phyloP scores from a whole-genome alignment of 1,140 invertebrate species.

The Diabrotica undecimpunctata region DNA sequence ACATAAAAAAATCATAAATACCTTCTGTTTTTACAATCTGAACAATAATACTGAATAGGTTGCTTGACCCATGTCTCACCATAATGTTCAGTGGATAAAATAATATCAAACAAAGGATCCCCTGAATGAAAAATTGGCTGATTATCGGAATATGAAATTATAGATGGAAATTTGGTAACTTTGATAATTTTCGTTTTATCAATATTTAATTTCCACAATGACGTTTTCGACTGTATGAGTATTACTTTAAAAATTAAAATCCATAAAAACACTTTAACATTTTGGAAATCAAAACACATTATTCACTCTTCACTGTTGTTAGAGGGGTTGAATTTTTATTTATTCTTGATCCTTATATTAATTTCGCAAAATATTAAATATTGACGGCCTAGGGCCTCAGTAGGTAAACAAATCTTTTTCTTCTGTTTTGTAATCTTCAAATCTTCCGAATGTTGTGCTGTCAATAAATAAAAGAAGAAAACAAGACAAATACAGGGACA shows the following conservation, averaged over 20 bases:
- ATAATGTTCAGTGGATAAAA: slow-evolving; percentile 60
- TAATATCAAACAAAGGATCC: slow-evolving; percentile 62
- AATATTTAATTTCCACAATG: slow-evolving; percentile 68
- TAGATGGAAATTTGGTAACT: slow-evolving; percentile 53
- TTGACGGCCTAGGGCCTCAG: no score
- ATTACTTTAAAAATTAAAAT: slow-evolving; percentile 60
- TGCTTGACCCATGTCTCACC: slow-evolving; percentile 61
- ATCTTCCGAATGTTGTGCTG: no score
- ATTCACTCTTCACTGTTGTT: no score
- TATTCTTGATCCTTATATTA: no score
- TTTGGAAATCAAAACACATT: slow-evolving; percentile 13
- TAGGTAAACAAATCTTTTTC: no score
- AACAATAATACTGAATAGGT: slow-evolving; percentile 42
- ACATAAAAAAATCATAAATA: background rate
- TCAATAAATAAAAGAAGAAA: no score
- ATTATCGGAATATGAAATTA: slow-evolving; percentile 48
- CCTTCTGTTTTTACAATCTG: slow-evolving; percentile 32
- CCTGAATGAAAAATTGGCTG: slow-evolving; percentile 48
- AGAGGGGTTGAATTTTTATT: no score
- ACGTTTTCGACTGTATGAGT: slow-evolving; percentile 66
- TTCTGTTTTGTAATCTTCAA: no score
- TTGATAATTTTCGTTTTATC: slow-evolving; percentile 66
- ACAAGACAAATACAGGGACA: no score
- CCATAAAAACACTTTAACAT: slow-evolving; percentile 24
- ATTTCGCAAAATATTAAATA: no score